Evolutionary conservation across 2,888 invertebrate species (phyloP).

Genomic region (Byasa hedistus): DNA sequence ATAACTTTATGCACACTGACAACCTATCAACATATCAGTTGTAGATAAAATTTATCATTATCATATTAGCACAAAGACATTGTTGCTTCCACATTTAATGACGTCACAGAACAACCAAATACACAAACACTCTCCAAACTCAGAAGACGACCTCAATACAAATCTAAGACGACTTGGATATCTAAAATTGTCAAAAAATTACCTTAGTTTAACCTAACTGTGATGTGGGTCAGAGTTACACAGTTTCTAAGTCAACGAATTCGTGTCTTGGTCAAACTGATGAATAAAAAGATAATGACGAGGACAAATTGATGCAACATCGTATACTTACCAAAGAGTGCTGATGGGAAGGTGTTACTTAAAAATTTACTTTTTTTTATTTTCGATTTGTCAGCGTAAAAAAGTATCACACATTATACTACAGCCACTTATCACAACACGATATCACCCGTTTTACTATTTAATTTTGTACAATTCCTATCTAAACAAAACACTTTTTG

Average conservation of each 20-base stretch:
- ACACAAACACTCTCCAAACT: constrained; percentile 44
- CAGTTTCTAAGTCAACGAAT: constrained; percentile 36
- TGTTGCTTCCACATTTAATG: constrained; percentile 56
- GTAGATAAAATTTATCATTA: constrained; percentile 69
- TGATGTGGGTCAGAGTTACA: constrained; percentile 37
- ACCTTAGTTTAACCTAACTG: constrained; percentile 12
- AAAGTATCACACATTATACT: constrained; percentile 69
- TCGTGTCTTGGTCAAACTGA: constrained; percentile 43
- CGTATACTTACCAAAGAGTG: constrained; percentile 69
- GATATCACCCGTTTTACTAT: constrained; percentile 59
- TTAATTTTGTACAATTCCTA: constrained; percentile 66
- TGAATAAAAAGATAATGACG: constrained; percentile 60
- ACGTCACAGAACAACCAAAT: constrained; percentile 66
- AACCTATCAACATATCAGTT: constrained; percentile 46
- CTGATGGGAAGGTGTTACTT: constrained; percentile 51
- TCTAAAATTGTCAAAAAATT: constrained; percentile 34
- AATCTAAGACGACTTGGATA: constrained; percentile 26
- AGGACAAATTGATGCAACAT: constrained; percentile 58
- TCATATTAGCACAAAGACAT: constrained; percentile 59
- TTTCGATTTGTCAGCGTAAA: constrained; percentile 59
- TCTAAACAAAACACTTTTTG: constrained; percentile 73
- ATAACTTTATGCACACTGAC: constrained; percentile 38
- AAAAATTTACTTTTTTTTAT: constrained; percentile 51
- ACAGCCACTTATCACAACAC: constrained; percentile 63
- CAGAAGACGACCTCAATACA: constrained; percentile 50